Evolutionary conservation across 2,888 invertebrate species (phyloP), one percentile per base, ranked within the genome.

Genomic region (Alcis repandata): DNA sequence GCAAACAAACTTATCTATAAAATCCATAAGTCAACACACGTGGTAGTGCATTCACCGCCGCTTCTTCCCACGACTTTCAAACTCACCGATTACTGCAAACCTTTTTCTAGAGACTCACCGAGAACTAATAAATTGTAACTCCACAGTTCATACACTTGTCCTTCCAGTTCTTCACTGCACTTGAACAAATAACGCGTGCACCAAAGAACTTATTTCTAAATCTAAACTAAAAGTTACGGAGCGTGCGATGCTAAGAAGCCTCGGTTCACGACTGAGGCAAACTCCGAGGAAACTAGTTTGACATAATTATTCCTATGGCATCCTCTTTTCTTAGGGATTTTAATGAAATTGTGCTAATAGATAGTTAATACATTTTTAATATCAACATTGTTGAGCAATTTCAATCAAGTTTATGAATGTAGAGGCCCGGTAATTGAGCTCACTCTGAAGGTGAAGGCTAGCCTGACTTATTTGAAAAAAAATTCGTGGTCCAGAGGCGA

Each of bases 241-340:
- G 65, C 65, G 65, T 66, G 57, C 60, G 65, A n/a, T 27, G 65
- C 57, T 46, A 17, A 0, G 45, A 46, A 61, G 65, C 57, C 32
- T 52, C 65, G 32, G 27, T 40, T 46, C 51, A 66, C 65, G 52
- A 66, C 65, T 66, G 56, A 53, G 40, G 41, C 46, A 19, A 19
- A 45, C 17, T 20, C 27, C 9, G 41, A 10, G 36, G 15, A 45
- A 60, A 65, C 65, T 52, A 22, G 65, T 65, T 66, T 46, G 38
- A 52, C 38, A 36, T 51, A 59, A 49, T 60, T 60, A 51, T n/a
- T 43, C 41, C 59, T 53, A 48, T 32, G 36, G 49, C 43, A 59
- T 59, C 53, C 48, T 36, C 27, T 57, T 60, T 57, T 60, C 32
- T 36, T 46, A 19, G 65, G 48, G 46, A 60, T 36, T 46, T 57